Evolutionary conservation across 64 coral and sea anemone genomes (phyloP).

Genomic region (Trachythela sp.): DNA sequence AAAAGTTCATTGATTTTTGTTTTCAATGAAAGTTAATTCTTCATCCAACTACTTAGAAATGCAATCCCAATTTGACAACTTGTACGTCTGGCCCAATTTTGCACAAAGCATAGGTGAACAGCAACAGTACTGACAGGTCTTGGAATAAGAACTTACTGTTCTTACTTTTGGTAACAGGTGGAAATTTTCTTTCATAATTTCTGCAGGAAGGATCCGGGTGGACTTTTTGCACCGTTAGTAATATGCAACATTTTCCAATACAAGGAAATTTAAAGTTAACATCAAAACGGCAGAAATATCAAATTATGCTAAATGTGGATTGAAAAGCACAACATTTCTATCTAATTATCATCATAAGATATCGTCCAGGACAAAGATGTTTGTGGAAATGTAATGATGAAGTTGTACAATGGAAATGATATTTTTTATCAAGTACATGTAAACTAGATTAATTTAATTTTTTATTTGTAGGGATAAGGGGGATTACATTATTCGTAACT

Average conservation of each 20-base stretch:
- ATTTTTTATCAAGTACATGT: not conserved
- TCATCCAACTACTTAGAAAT: no score
- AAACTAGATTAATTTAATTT: not conserved
- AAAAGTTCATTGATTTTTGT: no score
- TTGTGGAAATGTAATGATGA: not conserved
- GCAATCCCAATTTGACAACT: no score
- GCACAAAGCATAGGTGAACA: no score
- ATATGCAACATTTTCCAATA: not conserved
- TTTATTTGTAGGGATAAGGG: not conserved
- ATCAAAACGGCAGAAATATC: not conserved
- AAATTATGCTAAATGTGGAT: not conserved
- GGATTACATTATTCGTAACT: not conserved
- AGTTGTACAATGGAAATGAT: no score
- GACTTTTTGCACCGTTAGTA: not conserved
- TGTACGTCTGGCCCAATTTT: no score
- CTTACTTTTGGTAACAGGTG: no score
- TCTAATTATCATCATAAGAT: not conserved
- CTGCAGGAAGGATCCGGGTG: not conserved
- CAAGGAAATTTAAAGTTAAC: not conserved
- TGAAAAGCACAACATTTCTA: not conserved
- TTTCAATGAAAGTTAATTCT: no score
- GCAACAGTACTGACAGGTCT: no score
- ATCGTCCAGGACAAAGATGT: not conserved
- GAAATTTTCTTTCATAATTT: no score
- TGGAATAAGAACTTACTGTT: no score